Evolutionary conservation across 1,140 invertebrate genomes (phyloP), one percentile per base, ranked within the genome.

Genomic region (Phenacoccus solenopsis): DNA sequence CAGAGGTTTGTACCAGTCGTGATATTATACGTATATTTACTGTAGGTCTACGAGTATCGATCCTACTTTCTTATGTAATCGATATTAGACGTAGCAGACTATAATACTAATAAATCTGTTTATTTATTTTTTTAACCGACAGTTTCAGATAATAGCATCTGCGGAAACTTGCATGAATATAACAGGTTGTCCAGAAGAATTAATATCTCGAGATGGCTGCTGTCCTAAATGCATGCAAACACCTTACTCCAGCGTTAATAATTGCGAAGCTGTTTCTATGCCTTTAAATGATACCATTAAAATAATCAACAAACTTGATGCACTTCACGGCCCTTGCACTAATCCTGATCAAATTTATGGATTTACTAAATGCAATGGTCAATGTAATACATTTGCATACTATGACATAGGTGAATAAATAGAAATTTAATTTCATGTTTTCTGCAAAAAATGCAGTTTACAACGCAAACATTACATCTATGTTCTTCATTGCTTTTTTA

Each of bases 281-380:
- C 76, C 83, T 1, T 73, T 77, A 16, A 74, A 79, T 0, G 77
- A 82, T 64, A 87, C 87, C 0, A 73, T 86, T 61, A 82, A 82
- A 1, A 72, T 87, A 49, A 74, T 90, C 0, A 77, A 79, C 67
- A 75, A 81, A 24, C 72, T 72, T 2, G 74, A 78, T 35, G 72
- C 73, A 0, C 61, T 70, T n/a, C 82, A 84, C 75, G 87, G 86
- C 9, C 68, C 78, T 0, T 90, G 88, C 75, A 78, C 78, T 49
- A 90, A 90, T 76, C 73, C 78, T 0, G 73, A 82, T 28, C 79
- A 82, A 0, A 78, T 89, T 10, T 68, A 74, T 13, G 83, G 82
- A 20, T 83, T 89, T 71, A 84, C 81, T 5, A 84, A 88, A 75
- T 90, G 88, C 72, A 76, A 80, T 28, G 88, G 88, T 5, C 76